Base-by-base conservation (phyloP, 1,140 invertebrate genomes). In the Bombus huntii region DNA sequence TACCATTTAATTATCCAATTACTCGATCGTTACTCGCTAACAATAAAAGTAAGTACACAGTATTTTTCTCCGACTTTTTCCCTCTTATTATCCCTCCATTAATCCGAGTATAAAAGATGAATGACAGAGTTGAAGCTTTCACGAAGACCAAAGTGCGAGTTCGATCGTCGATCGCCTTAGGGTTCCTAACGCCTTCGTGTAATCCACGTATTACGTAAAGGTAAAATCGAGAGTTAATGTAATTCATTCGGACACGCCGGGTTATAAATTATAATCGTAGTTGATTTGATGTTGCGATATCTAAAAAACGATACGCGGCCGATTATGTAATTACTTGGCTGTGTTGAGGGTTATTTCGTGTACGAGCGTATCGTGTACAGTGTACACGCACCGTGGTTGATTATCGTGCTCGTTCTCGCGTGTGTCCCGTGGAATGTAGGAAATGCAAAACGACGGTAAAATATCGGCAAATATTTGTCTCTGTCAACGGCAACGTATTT, bases 221-320 rank as follows among this genome's bases (percentile, higher is more conserved):
- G 78, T 79, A 75, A 82, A 57, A 86, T 75, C 84, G 84, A 37
- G 84, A 37, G 47, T 68, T 75, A 66, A 44, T 53, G 62, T 84
- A 79, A 86, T 82, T 82, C 47, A 86, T 34, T 68, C 28, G 57
- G 44, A 57, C 37, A 44, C n/a, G 84, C 12, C 59, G 28, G 37
- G 59, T 37, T 39, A 75, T 86, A 86, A 86, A 81, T 86, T 81
- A 81, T 81, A 74, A 73, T 81, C 79, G 53, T 13, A 22, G 65
- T 22, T 44, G 83, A 62, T 47, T 18, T 25, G 65, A n/a, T 65
- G 31, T 72, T 80, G 66, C 77, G 83, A 73, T 73, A 66, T 73
- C 53, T 42, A 65, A 80, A 83, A 83, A 13, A 77, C 28, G 73
- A 83, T 77, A 77, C 34, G 62, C 62, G 44, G 1, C 15, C n/a